phyloP scores from a whole-genome alignment of 1,140 invertebrate species.

The Calosoma granatense region DNA sequence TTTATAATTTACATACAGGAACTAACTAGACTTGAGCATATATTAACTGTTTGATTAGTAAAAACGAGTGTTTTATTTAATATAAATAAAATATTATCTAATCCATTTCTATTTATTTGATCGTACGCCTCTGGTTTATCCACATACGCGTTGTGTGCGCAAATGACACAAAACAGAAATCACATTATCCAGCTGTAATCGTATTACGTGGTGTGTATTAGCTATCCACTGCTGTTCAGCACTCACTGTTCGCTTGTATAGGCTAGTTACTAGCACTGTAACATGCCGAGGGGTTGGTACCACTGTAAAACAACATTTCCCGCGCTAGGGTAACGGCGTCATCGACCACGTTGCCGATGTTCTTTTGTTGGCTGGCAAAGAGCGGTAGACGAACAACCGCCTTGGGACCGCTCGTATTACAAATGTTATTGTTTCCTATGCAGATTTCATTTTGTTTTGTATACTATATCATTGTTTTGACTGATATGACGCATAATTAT shows the following conservation, averaged over 20 bases:
- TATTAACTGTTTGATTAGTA: too few species aligned
- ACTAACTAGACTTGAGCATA: too few species aligned
- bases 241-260: neutral
- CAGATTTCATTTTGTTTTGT: neutral
- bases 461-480: too few species aligned
- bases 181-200: conserved; percentile 6
- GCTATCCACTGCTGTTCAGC: neutral
- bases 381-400: neutral
- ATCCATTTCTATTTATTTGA: too few species aligned
- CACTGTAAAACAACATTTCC: neutral
- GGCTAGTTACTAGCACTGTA: neutral
- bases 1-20: too few species aligned
- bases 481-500: too few species aligned
- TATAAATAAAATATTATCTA: too few species aligned
- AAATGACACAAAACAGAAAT: neutral
- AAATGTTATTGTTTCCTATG: neutral
- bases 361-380: neutral
- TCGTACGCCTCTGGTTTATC: too few species aligned
- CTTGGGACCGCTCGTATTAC: neutral
- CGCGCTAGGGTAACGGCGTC: neutral
- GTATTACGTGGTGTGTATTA: neutral
- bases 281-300: neutral
- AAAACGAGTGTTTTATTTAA: too few species aligned
- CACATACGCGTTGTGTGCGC: too few species aligned
- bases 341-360: neutral